Conservation (phyloP, 2,888 invertebrate species). For the Sclerodermus sp. region DNA sequence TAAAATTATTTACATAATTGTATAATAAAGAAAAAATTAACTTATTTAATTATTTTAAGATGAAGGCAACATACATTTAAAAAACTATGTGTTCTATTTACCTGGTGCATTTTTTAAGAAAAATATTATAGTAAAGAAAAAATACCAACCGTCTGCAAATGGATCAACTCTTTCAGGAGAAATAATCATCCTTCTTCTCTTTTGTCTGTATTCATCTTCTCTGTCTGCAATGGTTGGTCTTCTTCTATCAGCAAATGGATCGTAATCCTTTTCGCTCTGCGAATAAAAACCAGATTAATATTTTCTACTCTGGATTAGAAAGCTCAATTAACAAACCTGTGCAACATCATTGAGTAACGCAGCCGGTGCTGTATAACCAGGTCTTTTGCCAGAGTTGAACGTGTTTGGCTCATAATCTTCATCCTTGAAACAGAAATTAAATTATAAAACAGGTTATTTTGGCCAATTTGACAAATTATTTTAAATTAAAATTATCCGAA, state of each 20-base stretch:
- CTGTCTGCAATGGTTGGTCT: constrained; percentile 92
- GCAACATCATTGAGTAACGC: constrained; percentile 88
- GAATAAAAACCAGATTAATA: constrained; percentile 26
- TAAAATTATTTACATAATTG: too few relatives aligned
- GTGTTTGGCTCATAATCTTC: constrained; percentile 84
- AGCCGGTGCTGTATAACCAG: constrained; percentile 83
- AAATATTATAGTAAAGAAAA: constrained; percentile 15
- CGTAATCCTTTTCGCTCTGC: constrained; percentile 88
- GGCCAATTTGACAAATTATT: constrained; percentile 3
- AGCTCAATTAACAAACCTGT: constrained; percentile 63
- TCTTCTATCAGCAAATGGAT: constrained; percentile 91
- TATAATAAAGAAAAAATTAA: neutral
- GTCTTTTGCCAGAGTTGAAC: constrained; percentile 70
- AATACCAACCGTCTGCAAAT: constrained; percentile 90
- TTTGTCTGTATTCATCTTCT: constrained; percentile 95
- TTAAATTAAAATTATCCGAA: neutral
- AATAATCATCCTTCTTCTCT: constrained; percentile 85
- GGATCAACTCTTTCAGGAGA: constrained; percentile 97
- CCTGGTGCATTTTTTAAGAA: constrained; percentile 4
- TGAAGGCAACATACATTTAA: constrained; percentile 10
- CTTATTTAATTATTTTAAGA: constrained; percentile 1
- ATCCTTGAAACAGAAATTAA: constrained; percentile 60
- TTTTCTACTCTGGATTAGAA: neutral
- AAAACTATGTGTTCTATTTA: neutral
- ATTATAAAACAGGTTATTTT: neutral